Base-by-base conservation (phyloP, 2,797 vertebrate genomes). In the Betta splendens region DNA sequence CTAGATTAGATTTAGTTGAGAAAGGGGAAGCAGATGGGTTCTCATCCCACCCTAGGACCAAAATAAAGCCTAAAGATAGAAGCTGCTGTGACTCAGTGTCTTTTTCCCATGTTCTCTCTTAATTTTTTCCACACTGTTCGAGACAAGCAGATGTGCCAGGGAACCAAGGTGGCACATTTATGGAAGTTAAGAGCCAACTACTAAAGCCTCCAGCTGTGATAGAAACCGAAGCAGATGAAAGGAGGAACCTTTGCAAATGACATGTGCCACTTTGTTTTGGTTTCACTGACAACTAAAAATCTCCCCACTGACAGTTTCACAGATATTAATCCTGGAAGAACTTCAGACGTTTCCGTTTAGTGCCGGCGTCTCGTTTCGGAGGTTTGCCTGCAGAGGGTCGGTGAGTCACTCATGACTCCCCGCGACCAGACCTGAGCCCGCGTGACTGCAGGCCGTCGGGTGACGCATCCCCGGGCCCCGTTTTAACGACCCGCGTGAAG, bases 341-440 rank as follows among this genome's bases (percentile, higher is more conserved):
- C 54, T 32, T 22, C 15, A 69, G 54, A 35, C 50, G 25, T 58
- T 58, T 48, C 26, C 69, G 72, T 25, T 21, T n/a, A 5, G 52
- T 42, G 49, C 26, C 35, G 15, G 36, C 52, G 43, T 63, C 39
- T 40, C 60, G 29, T 68, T 66, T 54, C 57, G 32, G 31, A 32
- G 32, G 31, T 32, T 45, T 67, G 65, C 72, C 59, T 35, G 56
- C 10, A 13, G 62, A 54, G 56, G n/a, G 45, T 48, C 3, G 1
- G 22, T 77, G 81, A 87, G 60, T 85, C 81, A 83, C 57, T 57
- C 29, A 22, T 61, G 72, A 74, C 59, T 48, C 62, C 48, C 17
- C 36, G 47, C 81, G 66, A 78, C 59, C 39, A 51, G 59, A 61
- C 37, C 25, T 16, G 47, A 75, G 61, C 66, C 45, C 18, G 10